Evolutionary conservation across 1,140 invertebrate genomes (phyloP).

Genomic region (Ceratoteleas bidentatus): DNA sequence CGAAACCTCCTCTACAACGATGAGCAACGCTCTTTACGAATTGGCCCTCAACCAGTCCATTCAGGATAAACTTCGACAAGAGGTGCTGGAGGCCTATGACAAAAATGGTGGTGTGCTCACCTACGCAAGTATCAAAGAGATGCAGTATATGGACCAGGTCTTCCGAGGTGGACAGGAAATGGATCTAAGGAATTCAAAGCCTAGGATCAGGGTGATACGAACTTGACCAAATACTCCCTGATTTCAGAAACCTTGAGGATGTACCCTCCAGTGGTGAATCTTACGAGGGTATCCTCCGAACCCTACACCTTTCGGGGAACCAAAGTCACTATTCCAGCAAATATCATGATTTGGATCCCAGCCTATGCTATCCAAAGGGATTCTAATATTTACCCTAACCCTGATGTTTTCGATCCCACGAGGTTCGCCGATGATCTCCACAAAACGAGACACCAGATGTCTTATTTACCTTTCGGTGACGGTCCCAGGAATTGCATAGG

Average conservation of each 20-base stretch:
- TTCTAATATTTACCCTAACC: too few species aligned
- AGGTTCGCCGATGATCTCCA: too few species aligned
- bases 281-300: neutral
- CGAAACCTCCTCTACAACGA: constrained; percentile 82
- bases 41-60: constrained; percentile 81
- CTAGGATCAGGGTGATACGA: neutral
- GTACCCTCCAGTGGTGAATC: neutral
- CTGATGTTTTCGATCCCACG: too few species aligned
- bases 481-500: too few species aligned
- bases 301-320: neutral
- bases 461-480: too few species aligned
- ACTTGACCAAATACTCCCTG: neutral
- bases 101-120: constrained; percentile 61
- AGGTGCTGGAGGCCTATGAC: constrained; percentile 74
- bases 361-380: too few species aligned
- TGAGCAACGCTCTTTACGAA: constrained; percentile 78
- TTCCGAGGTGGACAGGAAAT: constrained; percentile 51
- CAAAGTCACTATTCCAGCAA: too few species aligned
- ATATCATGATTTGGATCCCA: too few species aligned
- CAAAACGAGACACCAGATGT: too few species aligned
- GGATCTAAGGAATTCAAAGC: neutral
- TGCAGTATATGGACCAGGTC: constrained; percentile 70
- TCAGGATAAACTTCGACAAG: constrained; percentile 80
- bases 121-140: constrained; percentile 63
- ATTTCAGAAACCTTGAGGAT: neutral